Evolutionary conservation across 2,797 vertebrate species (phyloP).

Genomic region (Paramormyrops hopkinsi): DNA sequence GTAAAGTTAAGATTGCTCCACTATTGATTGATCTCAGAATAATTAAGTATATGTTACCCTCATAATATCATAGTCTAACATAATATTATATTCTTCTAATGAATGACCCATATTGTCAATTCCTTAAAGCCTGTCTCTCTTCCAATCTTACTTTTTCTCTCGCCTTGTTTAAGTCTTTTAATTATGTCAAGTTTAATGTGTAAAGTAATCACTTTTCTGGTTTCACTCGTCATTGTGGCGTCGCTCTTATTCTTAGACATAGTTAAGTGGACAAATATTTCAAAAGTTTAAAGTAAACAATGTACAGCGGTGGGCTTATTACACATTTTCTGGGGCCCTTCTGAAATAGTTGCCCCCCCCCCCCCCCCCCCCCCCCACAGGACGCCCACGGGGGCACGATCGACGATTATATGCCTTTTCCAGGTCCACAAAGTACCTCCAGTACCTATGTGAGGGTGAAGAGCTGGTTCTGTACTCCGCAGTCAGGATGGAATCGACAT

Average conservation of each 20-base stretch:
- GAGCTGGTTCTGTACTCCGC: not conserved
- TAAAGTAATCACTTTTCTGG: not conserved
- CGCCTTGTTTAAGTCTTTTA: not conserved
- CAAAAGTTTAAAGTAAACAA: not conserved
- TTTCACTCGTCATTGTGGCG: not conserved
- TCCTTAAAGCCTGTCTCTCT: not conserved
- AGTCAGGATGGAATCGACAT: not conserved
- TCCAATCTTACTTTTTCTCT: not conserved
- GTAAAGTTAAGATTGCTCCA: not conserved
- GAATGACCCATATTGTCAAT: not conserved
- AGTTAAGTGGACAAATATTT: not conserved
- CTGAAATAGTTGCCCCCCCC: not conserved
- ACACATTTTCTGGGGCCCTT: not conserved
- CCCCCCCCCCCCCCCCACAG: too few relatives aligned
- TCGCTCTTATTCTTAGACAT: not conserved
- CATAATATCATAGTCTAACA: not conserved
- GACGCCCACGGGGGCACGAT: not conserved
- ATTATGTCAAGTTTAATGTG: not conserved
- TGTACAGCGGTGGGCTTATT: not conserved
- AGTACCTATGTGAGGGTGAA: not conserved
- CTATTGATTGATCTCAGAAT: not conserved
- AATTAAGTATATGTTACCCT: not conserved
- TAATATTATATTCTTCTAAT: not conserved
- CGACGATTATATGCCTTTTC: not conserved
- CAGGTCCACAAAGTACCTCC: not conserved